phyloP scores from a whole-genome alignment of 2,797 vertebrate species.

The Mareca penelope region DNA sequence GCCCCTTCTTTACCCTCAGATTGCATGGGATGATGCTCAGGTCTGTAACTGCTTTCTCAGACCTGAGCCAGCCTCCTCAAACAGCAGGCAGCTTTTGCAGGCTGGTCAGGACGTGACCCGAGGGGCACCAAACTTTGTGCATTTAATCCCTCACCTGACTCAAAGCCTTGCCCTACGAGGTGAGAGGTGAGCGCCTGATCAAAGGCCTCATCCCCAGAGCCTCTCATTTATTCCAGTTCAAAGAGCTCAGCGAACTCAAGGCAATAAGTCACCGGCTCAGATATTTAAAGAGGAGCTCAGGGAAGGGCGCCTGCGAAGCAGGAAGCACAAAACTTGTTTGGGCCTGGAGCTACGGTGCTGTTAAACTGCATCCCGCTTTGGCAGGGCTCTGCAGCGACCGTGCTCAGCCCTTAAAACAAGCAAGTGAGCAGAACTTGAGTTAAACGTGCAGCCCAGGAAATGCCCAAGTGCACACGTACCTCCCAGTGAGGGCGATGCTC shows the following conservation, averaged over 20 bases:
- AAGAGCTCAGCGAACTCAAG: constrained; percentile 40
- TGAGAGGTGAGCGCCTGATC: not conserved
- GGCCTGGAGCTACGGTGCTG: not conserved
- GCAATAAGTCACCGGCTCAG: constrained; percentile 36
- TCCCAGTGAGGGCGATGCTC: not conserved
- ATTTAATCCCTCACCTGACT: not conserved
- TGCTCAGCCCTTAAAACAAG: not conserved
- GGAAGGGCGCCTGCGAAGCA: not conserved
- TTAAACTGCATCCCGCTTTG: not conserved
- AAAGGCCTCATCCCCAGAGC: constrained; percentile 1
- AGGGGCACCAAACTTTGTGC: not conserved
- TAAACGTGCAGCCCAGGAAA: not conserved
- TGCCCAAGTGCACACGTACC: not conserved
- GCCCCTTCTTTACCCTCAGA: not conserved
- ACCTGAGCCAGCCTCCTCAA: not conserved
- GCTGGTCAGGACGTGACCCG: not conserved
- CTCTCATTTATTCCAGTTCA: constrained; percentile 25
- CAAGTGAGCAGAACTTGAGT: not conserved
- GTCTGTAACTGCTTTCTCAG: not conserved
- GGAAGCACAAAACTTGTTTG: not conserved
- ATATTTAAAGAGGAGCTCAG: not conserved
- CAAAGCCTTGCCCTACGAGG: not conserved
- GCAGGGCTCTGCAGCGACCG: not conserved
- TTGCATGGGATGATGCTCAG: fast-evolving
- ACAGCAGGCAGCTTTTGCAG: not conserved